Evolutionary conservation across 2,888 invertebrate genomes (phyloP).

Genomic region (Drosophila diplacantha): DNA sequence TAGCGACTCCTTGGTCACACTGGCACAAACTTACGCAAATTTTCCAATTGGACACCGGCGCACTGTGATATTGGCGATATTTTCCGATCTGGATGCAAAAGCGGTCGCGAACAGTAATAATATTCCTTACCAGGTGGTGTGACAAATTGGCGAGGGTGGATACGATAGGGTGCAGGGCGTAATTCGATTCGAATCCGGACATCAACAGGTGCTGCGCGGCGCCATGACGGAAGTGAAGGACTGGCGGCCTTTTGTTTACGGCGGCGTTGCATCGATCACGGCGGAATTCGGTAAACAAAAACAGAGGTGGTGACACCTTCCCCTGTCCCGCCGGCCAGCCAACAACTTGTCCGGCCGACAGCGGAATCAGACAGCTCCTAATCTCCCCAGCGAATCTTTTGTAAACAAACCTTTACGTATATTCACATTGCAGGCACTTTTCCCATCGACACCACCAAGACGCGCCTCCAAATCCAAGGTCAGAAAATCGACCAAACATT

Average conservation of each 20-base stretch:
- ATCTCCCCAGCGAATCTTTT: conserved; percentile 36
- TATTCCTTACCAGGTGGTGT: conserved; percentile 6
- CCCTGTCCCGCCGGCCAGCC: background rate
- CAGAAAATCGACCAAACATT: conserved; percentile 88
- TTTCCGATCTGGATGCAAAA: conserved; percentile 3
- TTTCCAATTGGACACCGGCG: conserved; percentile 6
- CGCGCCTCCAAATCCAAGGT: conserved; percentile 95
- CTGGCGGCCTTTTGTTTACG: conserved; percentile 96
- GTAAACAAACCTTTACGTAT: conserved; percentile 49
- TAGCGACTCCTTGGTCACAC: background rate
- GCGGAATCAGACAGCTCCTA: conserved; percentile 29
- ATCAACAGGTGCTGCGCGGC: conserved; percentile 36
- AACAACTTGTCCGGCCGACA: conserved; percentile 1
- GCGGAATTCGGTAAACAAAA: conserved; percentile 89
- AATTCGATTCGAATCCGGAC: conserved; percentile 12
- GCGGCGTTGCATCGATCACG: conserved; percentile 93
- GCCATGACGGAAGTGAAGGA: conserved; percentile 77
- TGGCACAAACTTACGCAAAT: conserved; percentile 1
- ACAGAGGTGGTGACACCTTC: background rate
- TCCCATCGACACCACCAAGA: conserved; percentile 97
- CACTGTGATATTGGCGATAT: background rate
- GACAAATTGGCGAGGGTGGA: background rate
- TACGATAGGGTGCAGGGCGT: background rate
- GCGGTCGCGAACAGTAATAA: conserved; percentile 16
- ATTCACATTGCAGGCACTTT: conserved; percentile 85